Evolutionary conservation across 64 coral and sea anemone genomes (phyloP).

Genomic region (Stylophora pistillata): DNA sequence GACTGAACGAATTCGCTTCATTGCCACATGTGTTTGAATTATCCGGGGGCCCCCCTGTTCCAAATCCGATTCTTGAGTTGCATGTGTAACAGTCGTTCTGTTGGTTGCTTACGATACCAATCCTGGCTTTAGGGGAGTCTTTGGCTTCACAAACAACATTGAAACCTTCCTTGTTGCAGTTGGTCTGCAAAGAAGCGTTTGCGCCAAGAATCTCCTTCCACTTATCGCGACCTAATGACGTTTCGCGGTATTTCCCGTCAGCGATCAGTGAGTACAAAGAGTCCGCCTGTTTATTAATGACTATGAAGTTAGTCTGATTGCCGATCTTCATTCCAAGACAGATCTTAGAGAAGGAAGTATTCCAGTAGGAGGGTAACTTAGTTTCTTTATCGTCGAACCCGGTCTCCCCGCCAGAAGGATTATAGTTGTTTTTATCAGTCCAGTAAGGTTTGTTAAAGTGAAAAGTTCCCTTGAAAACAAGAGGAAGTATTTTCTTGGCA

Average conservation of each 20-base stretch:
- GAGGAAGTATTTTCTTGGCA: background rate
- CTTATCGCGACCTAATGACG: background rate
- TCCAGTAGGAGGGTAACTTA: background rate
- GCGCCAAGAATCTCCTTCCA: slow-evolving; percentile 39
- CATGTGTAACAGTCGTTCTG: background rate
- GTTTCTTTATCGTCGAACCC: background rate
- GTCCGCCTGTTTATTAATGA: background rate
- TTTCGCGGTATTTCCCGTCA: slow-evolving; percentile 15
- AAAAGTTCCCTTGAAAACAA: background rate
- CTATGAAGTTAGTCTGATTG: background rate
- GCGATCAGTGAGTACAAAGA: slow-evolving; percentile 31
- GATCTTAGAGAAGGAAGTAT: background rate
- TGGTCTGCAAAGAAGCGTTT: slow-evolving; percentile 10
- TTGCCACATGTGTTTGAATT: no score
- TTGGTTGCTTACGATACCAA: slow-evolving; percentile 40
- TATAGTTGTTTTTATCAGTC: background rate
- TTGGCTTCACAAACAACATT: background rate
- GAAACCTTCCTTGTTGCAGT: slow-evolving; percentile 57
- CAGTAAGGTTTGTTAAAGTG: background rate
- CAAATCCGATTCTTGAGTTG: slow-evolving; percentile 43
- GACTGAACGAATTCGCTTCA: no score
- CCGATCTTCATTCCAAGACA: background rate
- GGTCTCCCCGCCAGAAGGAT: background rate
- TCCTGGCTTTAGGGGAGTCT: background rate
- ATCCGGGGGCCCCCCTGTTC: background rate